Base-by-base conservation (phyloP, 2,113 vertebrate species). In the Neoarius graeffei region DNA sequence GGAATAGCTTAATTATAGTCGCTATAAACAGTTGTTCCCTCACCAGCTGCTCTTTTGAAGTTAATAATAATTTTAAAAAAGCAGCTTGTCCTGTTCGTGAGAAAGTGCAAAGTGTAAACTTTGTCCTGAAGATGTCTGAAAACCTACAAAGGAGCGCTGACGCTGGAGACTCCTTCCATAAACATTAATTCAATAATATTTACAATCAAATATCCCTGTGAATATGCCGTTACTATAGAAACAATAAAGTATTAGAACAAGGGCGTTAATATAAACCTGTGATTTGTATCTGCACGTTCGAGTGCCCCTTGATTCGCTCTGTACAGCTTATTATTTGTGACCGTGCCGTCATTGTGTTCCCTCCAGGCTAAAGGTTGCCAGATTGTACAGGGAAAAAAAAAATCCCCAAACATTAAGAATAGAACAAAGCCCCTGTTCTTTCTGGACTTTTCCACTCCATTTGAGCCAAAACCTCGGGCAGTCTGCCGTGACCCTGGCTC, bases 361-460 rank as follows among this genome's bases (percentile, higher is more conserved):
- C 50, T 85, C 30, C 11, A 64, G 23, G n/a, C 19, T 42, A 30
- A 30, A 64, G 71, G 71, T 88, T 86, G 87, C 76, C 85, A 86
- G 83, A 90, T 86, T 80, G 81, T 84, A 30, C 67, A 57, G 67
- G 73, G 69, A 83, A 80, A 80, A 76, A 76, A 1, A 80, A 82
- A 60, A 23, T 48, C 76, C 60, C 79, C 19, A 73, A n/a, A 82
- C 57, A 54, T 86, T 66, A 59, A 79, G 69, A 86, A 73, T 8
- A 82, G 88, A 91, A 91, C 87, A 92, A 89, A 87, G 0, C 71
- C 73, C 69, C 82, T 87, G 83, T 88, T 89, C 88, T 89, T 91
- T 80, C 74, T 13, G 48, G 60, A 59, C 84, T 88, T 84, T 91
- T 82, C 82, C 82, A 89, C 82, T 89, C 77, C 85, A 85, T 91